Evolutionary conservation across 1,140 invertebrate genomes (phyloP).

Genomic region (Elymnias hypermnestra): DNA sequence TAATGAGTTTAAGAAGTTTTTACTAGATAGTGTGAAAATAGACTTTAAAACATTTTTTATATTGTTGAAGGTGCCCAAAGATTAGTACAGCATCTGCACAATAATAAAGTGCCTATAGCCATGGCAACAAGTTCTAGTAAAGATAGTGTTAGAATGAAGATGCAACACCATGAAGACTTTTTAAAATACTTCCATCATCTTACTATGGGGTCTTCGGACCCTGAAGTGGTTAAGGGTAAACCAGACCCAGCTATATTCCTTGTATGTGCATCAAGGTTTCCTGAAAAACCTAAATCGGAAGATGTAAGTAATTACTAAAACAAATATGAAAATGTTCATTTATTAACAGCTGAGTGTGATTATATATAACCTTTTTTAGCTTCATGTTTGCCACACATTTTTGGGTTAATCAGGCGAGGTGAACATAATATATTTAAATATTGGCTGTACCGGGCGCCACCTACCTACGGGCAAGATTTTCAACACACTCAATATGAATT

Average conservation of each 20-base stretch:
- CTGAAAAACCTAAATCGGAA: constrained; percentile 76
- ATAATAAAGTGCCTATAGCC: constrained; percentile 80
- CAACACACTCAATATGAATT: too few species aligned
- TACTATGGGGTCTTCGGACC: constrained; percentile 82
- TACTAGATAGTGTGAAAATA: too few species aligned
- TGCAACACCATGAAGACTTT: constrained; percentile 78
- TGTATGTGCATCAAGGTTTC: constrained; percentile 83
- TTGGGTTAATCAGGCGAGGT: too few species aligned
- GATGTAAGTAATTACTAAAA: constrained; percentile 51
- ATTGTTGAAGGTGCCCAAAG: constrained; percentile 81
- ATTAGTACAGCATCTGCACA: constrained; percentile 82
- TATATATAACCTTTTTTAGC: too few species aligned
- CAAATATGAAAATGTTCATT: not conserved
- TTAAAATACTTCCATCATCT: constrained; percentile 81
- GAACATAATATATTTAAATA: too few species aligned
- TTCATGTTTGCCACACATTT: too few species aligned
- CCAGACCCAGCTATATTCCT: constrained; percentile 87
- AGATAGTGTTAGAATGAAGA: constrained; percentile 81
- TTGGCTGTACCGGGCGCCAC: too few species aligned
- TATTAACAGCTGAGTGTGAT: not conserved
- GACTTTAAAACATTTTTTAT: not conserved
- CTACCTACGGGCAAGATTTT: too few species aligned
- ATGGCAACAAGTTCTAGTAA: constrained; percentile 84
- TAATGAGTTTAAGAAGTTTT: too few species aligned
- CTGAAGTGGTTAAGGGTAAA: constrained; percentile 86